phyloP scores from a whole-genome alignment of 2,797 vertebrate genomes.

The Lerista edwardsae region DNA sequence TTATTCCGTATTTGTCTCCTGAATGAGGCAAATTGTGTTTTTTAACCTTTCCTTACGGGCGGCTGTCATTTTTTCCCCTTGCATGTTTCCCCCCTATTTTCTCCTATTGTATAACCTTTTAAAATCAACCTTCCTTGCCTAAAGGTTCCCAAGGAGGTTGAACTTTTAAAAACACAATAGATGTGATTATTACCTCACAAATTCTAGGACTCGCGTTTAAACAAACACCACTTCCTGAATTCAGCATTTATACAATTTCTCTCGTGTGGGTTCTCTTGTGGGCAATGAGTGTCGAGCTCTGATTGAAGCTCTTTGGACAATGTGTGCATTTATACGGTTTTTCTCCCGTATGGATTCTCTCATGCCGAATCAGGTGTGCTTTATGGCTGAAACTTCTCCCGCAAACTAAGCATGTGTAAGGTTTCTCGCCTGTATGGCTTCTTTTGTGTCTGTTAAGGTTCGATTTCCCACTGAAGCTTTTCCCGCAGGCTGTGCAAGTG shows the following conservation, averaged over 20 bases:
- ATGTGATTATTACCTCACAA: background rate
- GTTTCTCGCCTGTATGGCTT: slow-evolving; percentile 69
- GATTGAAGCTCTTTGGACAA: slow-evolving; percentile 65
- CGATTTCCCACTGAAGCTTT: slow-evolving; percentile 68
- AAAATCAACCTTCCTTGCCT: background rate
- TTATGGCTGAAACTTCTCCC: slow-evolving; percentile 69
- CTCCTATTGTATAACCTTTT: background rate
- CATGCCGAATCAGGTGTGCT: slow-evolving; percentile 67
- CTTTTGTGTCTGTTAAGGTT: slow-evolving; percentile 68
- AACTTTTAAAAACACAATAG: background rate
- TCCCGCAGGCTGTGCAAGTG: slow-evolving; percentile 64
- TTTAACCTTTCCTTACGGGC: background rate
- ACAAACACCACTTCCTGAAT: slow-evolving; percentile 30
- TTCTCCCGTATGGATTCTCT: slow-evolving; percentile 68
- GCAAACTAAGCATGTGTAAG: slow-evolving; percentile 62
- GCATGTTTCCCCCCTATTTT: background rate
- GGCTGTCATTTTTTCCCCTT: background rate
- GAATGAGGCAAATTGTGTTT: background rate
- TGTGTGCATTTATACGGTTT: slow-evolving; percentile 64
- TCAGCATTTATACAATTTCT: slow-evolving; percentile 58
- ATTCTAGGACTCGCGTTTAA: background rate
- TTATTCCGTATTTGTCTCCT: background rate
- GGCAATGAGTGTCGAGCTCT: slow-evolving; percentile 67
- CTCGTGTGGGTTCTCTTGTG: slow-evolving; percentile 68
- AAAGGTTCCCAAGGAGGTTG: background rate